Conservation (phyloP, 2,888 invertebrate species). For the Calliphora vomitoria region DNA sequence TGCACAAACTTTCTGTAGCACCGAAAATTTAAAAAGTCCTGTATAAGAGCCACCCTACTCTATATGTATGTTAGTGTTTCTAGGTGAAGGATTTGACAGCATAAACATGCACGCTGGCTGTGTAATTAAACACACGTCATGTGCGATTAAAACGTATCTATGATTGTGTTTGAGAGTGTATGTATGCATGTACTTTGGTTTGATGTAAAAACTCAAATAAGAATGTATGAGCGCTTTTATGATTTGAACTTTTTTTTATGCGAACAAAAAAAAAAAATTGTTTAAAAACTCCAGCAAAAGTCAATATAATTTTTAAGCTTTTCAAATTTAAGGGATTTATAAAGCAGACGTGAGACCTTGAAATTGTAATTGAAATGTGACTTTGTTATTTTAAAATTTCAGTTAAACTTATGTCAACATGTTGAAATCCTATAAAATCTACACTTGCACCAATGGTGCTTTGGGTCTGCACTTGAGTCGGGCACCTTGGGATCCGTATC, state of each 20-base stretch:
- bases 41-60: not conserved
- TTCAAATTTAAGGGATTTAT: not conserved
- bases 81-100: conserved; percentile 62
- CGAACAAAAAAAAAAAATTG: not conserved
- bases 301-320: conserved; percentile 24
- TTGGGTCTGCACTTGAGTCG: conserved; percentile 90
- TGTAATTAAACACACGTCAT: conserved; percentile 70
- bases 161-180: conserved; percentile 1
- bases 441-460: conserved; percentile 85
- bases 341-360: conserved; percentile 47
- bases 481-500: conserved; percentile 92
- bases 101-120: conserved; percentile 44
- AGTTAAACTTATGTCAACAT: conserved; percentile 76
- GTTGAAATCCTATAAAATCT: conserved; percentile 83
- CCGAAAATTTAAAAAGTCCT: too few species aligned
- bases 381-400: conserved; percentile 45
- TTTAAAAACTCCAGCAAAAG: conserved; percentile 40
- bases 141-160: conserved; percentile 61
- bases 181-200: not conserved
- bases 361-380: conserved; percentile 27
- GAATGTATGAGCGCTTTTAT: not conserved
- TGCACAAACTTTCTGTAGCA: too few species aligned
- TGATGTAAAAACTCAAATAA: conserved; percentile 8
- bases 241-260: not conserved
- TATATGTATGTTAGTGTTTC: not conserved